Base-by-base conservation (phyloP, 2,797 vertebrate species). In the Eremophila alpestris region DNA sequence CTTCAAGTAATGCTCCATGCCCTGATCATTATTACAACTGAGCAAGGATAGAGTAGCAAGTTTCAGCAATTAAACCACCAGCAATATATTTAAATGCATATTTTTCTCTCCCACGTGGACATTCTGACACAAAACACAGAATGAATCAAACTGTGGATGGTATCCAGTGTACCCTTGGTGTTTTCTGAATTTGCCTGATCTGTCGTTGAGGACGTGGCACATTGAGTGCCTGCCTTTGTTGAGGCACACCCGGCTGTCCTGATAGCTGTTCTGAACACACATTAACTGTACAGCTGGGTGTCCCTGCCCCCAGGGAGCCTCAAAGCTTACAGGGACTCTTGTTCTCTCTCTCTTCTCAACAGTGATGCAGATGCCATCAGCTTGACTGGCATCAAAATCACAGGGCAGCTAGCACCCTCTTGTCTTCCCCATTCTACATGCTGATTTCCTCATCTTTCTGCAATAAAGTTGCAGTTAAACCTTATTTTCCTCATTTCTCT, bases 1-100 rank as follows among this genome's bases (percentile, higher is more conserved):
- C 90, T 89, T 90, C 82, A 85, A 90, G 74, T 94, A 96, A 91
- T 93, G 52, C 73, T 79, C 36, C 22, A 26, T 94, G 65, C 77
- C 80, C 86, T 74, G 68, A 94, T 88, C 77, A 68, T 96, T 93
- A 92, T 92, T 95, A 62, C 45, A 86, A 38, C 71, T 77, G 32
- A 96, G 63, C 22, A 79, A 62, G 89, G 92, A 90, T 71, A 55
- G 49, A 97, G 41, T 87, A 93, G 70, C 19, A 75, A 95, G 73
- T 58, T 82, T 81, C 77, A 93, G 64, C 83, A 85, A 78, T 89
- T 89, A 94, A 85, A 76, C 56, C 52, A 84, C 84, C 80, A 94
- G 60, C 62, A 89, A 24, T 70, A 58, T 71, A 70, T 82, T 65
- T 83, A 86, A 86, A 68, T 34, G 65, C 9, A 3, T 60, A 27